Evolutionary conservation across 2,888 invertebrate genomes (phyloP).

Genomic region (Leptura quadrifasciata): DNA sequence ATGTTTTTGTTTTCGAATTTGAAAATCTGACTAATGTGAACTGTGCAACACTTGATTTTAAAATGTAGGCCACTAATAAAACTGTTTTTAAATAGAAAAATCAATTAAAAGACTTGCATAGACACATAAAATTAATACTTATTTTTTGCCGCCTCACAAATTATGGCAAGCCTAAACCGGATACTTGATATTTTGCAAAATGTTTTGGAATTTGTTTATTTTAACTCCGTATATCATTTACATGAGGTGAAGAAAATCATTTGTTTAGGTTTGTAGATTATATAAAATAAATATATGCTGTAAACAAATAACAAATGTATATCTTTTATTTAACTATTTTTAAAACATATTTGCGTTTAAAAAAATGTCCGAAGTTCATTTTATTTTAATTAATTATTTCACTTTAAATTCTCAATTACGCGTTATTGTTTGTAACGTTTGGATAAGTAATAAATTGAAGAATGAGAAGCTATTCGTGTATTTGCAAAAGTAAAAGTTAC

Average conservation of each 20-base stretch:
- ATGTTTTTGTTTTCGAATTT: too few species aligned
- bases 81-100: conserved; percentile 25
- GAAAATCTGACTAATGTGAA: too few species aligned
- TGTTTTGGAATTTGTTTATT: neutral
- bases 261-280: neutral
- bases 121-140: too few species aligned
- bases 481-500: conserved; percentile 45
- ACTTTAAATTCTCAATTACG: neutral
- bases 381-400: neutral
- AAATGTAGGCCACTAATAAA: conserved; percentile 30
- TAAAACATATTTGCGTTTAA: conserved; percentile 13
- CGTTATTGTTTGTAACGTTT: conserved; percentile 3
- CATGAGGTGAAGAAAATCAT: neutral
- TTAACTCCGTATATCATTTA: neutral
- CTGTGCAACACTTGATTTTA: conserved; percentile 29
- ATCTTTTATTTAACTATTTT: neutral
- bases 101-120: conserved; percentile 1
- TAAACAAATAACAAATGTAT: neutral
- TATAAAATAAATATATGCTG: neutral
- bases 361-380: conserved; percentile 23
- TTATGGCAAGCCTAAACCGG: too few species aligned
- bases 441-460: conserved; percentile 31
- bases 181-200: too few species aligned
- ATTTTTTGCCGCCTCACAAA: too few species aligned
- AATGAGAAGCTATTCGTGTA: conserved; percentile 37